Percentiles rank a stretch among this genome's conserved stretches.
Evolutionary conservation across 2,888 invertebrate species (phyloP).

Genomic region (Phlogophora meticulosa): DNA sequence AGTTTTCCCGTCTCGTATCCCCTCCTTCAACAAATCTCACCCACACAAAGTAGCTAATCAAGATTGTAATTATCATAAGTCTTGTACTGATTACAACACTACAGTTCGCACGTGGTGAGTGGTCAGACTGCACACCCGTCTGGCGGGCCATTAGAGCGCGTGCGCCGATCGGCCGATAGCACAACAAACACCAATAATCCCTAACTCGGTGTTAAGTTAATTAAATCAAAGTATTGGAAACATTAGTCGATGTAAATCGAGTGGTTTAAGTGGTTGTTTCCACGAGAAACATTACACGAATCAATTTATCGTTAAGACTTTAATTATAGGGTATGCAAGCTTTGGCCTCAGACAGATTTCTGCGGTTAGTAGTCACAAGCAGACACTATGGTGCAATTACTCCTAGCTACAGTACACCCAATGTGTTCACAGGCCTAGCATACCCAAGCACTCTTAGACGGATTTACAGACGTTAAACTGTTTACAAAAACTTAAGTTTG

Average conservation of each 20-base stretch:
- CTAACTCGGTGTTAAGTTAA: slow-evolving; percentile 38
- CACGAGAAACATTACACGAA: slow-evolving; percentile 23
- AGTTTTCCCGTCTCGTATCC: neutral
- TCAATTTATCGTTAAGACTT: slow-evolving; percentile 21
- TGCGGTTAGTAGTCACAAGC: neutral
- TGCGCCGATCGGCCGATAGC: slow-evolving; percentile 44
- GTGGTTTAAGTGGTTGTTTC: slow-evolving; percentile 41
- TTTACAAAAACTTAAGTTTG: too few relatives aligned
- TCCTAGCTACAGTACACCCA: neutral
- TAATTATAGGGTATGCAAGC: slow-evolving; percentile 4
- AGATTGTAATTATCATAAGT: slow-evolving; percentile 16
- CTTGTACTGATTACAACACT: slow-evolving; percentile 14
- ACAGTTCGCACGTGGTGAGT: slow-evolving; percentile 23
- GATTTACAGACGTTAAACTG: too few relatives aligned
- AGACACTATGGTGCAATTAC: neutral
- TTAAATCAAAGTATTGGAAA: slow-evolving; percentile 53
- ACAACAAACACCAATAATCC: slow-evolving; percentile 38
- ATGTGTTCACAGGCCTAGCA: too few relatives aligned
- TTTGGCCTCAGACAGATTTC: slow-evolving; percentile 4
- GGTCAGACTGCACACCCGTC: slow-evolving; percentile 16
- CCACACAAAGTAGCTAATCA: slow-evolving; percentile 3
- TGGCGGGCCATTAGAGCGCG: slow-evolving; percentile 19
- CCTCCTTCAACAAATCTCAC: neutral
- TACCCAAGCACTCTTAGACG: too few relatives aligned
- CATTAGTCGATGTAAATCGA: slow-evolving; percentile 48